Evolutionary conservation across 2,888 invertebrate species (phyloP).

Genomic region (Catocala fraxini): DNA sequence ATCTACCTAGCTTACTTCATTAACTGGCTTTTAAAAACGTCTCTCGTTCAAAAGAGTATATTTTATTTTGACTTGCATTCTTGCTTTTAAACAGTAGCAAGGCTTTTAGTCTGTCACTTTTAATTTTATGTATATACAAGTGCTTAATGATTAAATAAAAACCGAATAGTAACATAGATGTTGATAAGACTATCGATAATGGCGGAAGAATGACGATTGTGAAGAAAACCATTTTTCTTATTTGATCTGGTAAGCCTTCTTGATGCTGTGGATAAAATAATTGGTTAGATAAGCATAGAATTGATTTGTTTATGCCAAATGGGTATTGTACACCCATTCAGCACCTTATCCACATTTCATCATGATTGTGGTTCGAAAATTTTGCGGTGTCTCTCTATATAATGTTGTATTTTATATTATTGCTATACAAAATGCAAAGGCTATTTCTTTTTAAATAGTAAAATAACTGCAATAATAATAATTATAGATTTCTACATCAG

Average conservation of each 20-base stretch:
- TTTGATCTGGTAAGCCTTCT: conserved; percentile 84
- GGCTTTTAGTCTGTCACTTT: conserved; percentile 63
- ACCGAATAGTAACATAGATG: conserved; percentile 61
- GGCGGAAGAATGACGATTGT: conserved; percentile 84
- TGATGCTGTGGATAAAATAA: conserved; percentile 78
- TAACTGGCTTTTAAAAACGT: conserved; percentile 64
- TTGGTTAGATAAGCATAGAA: too few species aligned
- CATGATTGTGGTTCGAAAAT: too few species aligned
- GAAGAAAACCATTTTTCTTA: conserved; percentile 81
- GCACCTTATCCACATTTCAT: too few species aligned
- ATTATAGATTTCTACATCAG: too few species aligned
- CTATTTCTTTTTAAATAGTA: too few species aligned
- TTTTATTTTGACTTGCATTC: conserved; percentile 69
- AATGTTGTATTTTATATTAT: too few species aligned
- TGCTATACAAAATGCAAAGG: too few species aligned
- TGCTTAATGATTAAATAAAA: conserved; percentile 69
- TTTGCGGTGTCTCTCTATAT: too few species aligned
- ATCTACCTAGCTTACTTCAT: not conserved
- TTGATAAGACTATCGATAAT: conserved; percentile 68
- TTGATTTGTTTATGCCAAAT: not conserved
- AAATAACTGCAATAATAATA: too few species aligned
- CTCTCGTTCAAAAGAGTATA: conserved; percentile 73
- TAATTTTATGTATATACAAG: conserved; percentile 60
- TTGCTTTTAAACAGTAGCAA: conserved; percentile 69
- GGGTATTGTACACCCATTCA: too few species aligned